Conservation (phyloP, 2,797 vertebrate genomes). For the Enteromius treurensis region DNA sequence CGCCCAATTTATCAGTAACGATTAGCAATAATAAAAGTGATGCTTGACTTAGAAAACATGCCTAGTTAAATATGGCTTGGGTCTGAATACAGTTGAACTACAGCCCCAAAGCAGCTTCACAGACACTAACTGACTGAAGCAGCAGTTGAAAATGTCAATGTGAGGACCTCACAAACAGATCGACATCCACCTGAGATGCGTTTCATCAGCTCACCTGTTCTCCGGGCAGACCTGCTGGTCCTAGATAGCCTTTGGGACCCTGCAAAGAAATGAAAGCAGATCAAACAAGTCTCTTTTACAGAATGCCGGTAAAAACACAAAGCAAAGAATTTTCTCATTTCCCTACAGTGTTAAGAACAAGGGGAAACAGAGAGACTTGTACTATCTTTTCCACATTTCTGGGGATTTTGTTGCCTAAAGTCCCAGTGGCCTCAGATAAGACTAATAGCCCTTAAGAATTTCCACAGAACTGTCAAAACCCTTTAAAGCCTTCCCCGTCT, state of each 20-base stretch:
- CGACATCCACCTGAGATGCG: not conserved
- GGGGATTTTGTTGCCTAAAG: conserved; percentile 46
- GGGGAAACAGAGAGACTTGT: not conserved
- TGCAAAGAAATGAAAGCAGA: conserved; percentile 59
- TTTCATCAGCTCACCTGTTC: conserved; percentile 73
- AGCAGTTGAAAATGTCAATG: not conserved
- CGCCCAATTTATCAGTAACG: not conserved
- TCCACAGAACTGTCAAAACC: conserved; percentile 47
- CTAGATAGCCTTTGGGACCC: conserved; percentile 83
- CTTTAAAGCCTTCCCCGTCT: conserved; percentile 38
- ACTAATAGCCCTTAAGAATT: conserved; percentile 51
- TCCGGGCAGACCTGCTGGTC: conserved; percentile 76
- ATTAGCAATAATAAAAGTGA: not conserved
- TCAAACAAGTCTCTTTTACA: conserved; percentile 25
- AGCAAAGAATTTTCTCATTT: not conserved
- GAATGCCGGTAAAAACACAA: not conserved
- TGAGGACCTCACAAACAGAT: not conserved
- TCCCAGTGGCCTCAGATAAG: conserved; percentile 38
- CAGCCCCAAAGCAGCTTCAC: not conserved
- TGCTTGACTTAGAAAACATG: not conserved
- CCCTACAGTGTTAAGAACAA: not conserved
- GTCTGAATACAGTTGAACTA: not conserved
- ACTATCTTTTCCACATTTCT: conserved; percentile 38
- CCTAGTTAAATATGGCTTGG: not conserved
- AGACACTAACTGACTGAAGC: not conserved